Conservation (phyloP, 2,888 invertebrate genomes). For the Therioaphis trifolii region DNA sequence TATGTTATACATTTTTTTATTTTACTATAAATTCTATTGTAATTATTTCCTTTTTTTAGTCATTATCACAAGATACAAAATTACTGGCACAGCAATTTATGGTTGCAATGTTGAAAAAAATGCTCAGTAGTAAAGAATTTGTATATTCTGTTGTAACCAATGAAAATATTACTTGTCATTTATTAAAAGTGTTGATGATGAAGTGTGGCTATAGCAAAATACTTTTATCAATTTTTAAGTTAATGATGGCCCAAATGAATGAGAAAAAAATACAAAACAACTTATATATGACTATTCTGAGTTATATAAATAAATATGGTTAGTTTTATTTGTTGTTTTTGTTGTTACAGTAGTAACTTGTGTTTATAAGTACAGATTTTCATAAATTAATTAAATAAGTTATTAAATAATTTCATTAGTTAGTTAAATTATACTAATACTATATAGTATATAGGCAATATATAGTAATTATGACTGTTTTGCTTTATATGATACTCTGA, state of each 20-base stretch:
- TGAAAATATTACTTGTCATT: slow-evolving; percentile 47
- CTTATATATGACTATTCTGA: slow-evolving; percentile 10
- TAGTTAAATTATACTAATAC: too few species aligned
- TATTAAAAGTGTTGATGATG: slow-evolving; percentile 50
- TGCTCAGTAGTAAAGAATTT: slow-evolving; percentile 36
- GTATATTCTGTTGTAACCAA: neutral
- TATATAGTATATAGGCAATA: too few species aligned
- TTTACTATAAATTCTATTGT: slow-evolving; percentile 12
- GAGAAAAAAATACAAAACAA: slow-evolving; percentile 10
- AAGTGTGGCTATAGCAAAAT: slow-evolving; percentile 50
- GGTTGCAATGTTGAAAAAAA: slow-evolving; percentile 33
- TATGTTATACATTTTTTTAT: slow-evolving; percentile 8
- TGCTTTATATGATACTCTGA: too few species aligned
- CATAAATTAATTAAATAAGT: too few species aligned
- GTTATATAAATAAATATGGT: slow-evolving; percentile 55
- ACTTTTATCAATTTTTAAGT: slow-evolving; percentile 44
- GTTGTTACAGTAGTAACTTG: too few species aligned
- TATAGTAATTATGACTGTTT: too few species aligned
- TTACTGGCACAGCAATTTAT: slow-evolving; percentile 17
- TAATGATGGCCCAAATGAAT: slow-evolving; percentile 13
- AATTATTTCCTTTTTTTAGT: slow-evolving; percentile 34
- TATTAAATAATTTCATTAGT: too few species aligned
- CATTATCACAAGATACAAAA: slow-evolving; percentile 39
- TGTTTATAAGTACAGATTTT: too few species aligned
- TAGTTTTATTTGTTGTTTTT: neutral